Conservation (phyloP, 2,888 invertebrate species). For the Acleris literana region DNA sequence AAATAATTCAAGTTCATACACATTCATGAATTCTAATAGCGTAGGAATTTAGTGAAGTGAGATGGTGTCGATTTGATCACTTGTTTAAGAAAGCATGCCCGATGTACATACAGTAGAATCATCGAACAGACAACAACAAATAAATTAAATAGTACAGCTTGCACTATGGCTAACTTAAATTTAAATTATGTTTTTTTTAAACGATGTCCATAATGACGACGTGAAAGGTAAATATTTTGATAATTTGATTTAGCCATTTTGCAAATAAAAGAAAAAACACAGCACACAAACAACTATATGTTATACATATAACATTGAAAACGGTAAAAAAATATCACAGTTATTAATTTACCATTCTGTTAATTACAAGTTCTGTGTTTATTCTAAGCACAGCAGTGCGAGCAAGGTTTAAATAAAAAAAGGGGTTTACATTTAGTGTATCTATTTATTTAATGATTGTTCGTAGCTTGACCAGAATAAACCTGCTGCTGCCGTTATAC, state of each 20-base stretch:
- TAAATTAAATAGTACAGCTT: constrained; percentile 1
- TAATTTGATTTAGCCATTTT: constrained; percentile 4
- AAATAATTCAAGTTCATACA: not conserved
- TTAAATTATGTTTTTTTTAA: not conserved
- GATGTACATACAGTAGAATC: constrained; percentile 31
- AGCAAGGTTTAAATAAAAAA: not conserved
- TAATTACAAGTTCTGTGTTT: constrained; percentile 1
- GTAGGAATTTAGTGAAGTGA: constrained; percentile 40
- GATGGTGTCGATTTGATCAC: constrained; percentile 45
- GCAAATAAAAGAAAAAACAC: constrained; percentile 6
- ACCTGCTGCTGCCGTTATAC: not conserved
- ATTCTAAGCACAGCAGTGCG: not conserved
- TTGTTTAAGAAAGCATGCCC: constrained; percentile 25
- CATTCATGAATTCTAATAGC: not conserved
- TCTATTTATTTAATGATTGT: not conserved
- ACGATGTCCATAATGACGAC: too few relatives aligned
- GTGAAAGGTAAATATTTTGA: too few relatives aligned
- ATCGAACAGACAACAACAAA: constrained; percentile 32
- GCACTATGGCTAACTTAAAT: constrained; percentile 13
- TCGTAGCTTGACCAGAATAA: constrained; percentile 1
- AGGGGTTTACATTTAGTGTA: not conserved
- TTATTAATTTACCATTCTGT: not conserved
- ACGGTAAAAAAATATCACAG: too few relatives aligned
- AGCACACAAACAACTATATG: not conserved
- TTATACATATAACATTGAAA: not conserved